A percentile compares a stretch with the other conserved stretches of the same genome.
These are phyloP conservation scores for Lithophane ornitopus DNA, from an alignment of 2,888 invertebrate genomes.

Conservation along the genomic window DNA sequence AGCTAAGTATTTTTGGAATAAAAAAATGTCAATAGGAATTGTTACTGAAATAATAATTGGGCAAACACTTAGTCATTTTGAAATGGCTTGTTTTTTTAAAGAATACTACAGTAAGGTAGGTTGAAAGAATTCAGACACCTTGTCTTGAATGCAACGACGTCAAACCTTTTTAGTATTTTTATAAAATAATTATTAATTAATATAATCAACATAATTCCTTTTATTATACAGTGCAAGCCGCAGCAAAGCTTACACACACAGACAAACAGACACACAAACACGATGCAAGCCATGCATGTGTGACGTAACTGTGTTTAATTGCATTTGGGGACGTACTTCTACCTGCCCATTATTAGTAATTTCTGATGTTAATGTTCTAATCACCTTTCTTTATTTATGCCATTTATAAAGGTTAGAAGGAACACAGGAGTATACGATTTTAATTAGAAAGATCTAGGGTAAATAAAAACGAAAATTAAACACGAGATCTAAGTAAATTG, in stretches of 20 bases:
- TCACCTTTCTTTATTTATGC: slow-evolving; percentile 49
- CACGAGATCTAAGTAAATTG: slow-evolving; percentile 44
- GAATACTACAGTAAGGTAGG: background rate
- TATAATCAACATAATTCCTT: background rate
- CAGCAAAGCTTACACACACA: slow-evolving; percentile 34
- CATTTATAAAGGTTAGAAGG: slow-evolving; percentile 50
- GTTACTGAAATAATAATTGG: background rate
- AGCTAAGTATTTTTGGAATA: background rate
- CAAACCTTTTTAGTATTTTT: background rate
- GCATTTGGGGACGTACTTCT: slow-evolving; percentile 70
- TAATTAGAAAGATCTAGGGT: slow-evolving; percentile 52
- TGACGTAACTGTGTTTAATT: slow-evolving; percentile 81
- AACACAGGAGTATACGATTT: slow-evolving; percentile 14
- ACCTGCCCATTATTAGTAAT: slow-evolving; percentile 48
- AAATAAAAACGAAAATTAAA: slow-evolving; percentile 28
- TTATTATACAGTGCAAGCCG: background rate
- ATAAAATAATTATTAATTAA: background rate
- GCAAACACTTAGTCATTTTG: background rate
- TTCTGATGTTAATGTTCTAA: slow-evolving; percentile 61
- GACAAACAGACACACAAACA: slow-evolving; percentile 25
- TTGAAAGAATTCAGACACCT: background rate
- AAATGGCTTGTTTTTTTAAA: background rate
- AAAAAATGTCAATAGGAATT: too few relatives aligned
- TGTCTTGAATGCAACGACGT: background rate
- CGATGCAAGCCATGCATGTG: slow-evolving; percentile 25